A percentile compares a stretch with the other conserved stretches of the same genome.
Evolutionary conservation across 2,797 vertebrate species (phyloP).

Genomic region (Lepidocolaptes lacrymiger): DNA sequence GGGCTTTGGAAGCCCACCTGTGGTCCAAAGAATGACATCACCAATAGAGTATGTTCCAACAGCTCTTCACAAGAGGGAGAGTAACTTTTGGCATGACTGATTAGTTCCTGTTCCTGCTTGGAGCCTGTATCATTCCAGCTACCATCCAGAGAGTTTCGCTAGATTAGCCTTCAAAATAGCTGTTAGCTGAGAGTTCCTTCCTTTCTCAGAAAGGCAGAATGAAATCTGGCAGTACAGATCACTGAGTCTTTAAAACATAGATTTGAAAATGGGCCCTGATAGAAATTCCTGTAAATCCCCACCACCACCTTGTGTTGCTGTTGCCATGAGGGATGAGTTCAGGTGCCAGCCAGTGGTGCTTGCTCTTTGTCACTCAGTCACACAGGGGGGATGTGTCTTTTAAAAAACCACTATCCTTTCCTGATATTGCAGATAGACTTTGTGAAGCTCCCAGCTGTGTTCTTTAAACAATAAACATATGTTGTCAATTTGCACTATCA

Average conservation of each 20-base stretch:
- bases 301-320: neutral
- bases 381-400: neutral
- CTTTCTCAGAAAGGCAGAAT: neutral
- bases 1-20: neutral
- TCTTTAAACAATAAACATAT: neutral
- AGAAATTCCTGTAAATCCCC: accelerated
- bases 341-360: neutral
- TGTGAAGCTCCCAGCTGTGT: neutral
- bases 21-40: neutral
- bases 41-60: neutral
- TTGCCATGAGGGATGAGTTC: neutral
- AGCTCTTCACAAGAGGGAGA: neutral
- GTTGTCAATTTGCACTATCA: neutral
- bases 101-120: neutral
- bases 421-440: neutral
- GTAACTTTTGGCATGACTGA: neutral
- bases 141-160: neutral
- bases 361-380: neutral
- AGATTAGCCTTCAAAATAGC: neutral
- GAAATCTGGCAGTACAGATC: neutral
- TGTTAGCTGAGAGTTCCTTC: neutral
- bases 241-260: neutral
- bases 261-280: neutral
- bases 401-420: neutral
- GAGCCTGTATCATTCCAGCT: neutral